A percentile compares a stretch with the other conserved stretches of the same genome.
Evolutionary conservation across 2,797 vertebrate genomes (phyloP).

Genomic region (Sebastiscus albofasciatus): DNA sequence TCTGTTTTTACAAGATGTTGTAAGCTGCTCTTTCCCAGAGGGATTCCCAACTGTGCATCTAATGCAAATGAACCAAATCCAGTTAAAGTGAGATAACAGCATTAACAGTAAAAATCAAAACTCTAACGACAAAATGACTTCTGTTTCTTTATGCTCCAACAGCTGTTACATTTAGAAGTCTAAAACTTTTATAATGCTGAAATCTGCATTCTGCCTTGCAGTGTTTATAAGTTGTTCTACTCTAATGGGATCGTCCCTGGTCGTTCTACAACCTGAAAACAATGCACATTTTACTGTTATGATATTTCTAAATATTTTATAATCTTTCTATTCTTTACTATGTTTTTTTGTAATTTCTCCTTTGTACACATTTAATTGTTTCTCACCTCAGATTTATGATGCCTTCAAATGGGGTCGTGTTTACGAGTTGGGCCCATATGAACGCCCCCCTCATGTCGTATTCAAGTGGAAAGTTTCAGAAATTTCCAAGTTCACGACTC

Average conservation of each 20-base stretch:
- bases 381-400: neutral
- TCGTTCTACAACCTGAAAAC: neutral
- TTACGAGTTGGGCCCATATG: too few species aligned
- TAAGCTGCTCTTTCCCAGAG: conserved; percentile 21
- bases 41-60: conserved; percentile 31
- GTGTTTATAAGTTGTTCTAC: neutral
- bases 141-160: neutral
- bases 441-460: too few species aligned
- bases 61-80: conserved; percentile 51
- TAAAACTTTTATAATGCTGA: neutral
- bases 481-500: too few species aligned
- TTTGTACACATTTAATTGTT: neutral
- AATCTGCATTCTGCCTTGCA: neutral
- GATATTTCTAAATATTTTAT: neutral
- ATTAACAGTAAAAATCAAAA: conserved; percentile 6
- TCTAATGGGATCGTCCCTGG: neutral
- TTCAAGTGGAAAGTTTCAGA: accelerated
- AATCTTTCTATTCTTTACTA: neutral
- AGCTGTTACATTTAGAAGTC: neutral
- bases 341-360: neutral
- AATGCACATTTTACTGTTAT: neutral
- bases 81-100: conserved; percentile 30
- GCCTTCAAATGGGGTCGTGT: too few species aligned
- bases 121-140: neutral
- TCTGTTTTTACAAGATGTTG: conserved; percentile 23